phyloP scores from a whole-genome alignment of 2,888 invertebrate genomes.

The Eurytoma adleriae region DNA sequence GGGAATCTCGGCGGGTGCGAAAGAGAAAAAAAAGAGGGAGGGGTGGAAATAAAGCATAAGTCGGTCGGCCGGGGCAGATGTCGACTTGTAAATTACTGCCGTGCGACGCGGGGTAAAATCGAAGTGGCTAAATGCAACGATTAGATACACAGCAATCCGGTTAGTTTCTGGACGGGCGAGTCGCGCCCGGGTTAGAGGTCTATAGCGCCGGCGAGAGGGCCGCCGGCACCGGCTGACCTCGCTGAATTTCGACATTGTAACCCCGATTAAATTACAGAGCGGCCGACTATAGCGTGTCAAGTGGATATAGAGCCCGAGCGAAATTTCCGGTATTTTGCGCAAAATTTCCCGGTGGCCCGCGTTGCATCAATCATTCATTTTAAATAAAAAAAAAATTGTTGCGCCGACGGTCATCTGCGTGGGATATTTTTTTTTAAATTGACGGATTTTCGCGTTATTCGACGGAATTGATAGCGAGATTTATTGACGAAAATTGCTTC shows the following conservation, averaged over 20 bases:
- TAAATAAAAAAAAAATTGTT: too few relatives aligned
- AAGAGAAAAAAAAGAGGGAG: neutral
- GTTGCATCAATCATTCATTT: too few relatives aligned
- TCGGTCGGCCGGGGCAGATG: neutral
- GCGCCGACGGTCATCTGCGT: too few relatives aligned
- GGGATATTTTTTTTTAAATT: too few relatives aligned
- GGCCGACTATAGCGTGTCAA: neutral
- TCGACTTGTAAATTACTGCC: conserved; percentile 24
- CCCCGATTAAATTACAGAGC: conserved; percentile 23
- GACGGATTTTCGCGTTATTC: too few relatives aligned
- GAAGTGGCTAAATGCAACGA: conserved; percentile 28
- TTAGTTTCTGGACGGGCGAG: conserved; percentile 38
- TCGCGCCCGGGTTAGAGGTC: neutral
- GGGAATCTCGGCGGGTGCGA: neutral
- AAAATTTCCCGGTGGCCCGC: neutral
- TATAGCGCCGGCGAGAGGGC: neutral
- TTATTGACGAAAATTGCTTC: too few relatives aligned
- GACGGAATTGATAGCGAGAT: too few relatives aligned
- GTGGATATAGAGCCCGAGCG: neutral
- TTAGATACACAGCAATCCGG: conserved; percentile 23
- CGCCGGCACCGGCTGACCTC: conserved; percentile 8
- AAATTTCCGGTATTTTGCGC: neutral
- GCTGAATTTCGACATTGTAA: conserved; percentile 27
- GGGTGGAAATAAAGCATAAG: neutral
- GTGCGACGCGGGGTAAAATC: conserved; percentile 25